A percentile compares a stretch with the other conserved stretches of the same genome.
Evolutionary conservation across 2,113 vertebrate genomes (phyloP).

Genomic region (Neopipo cinnamomea): DNA sequence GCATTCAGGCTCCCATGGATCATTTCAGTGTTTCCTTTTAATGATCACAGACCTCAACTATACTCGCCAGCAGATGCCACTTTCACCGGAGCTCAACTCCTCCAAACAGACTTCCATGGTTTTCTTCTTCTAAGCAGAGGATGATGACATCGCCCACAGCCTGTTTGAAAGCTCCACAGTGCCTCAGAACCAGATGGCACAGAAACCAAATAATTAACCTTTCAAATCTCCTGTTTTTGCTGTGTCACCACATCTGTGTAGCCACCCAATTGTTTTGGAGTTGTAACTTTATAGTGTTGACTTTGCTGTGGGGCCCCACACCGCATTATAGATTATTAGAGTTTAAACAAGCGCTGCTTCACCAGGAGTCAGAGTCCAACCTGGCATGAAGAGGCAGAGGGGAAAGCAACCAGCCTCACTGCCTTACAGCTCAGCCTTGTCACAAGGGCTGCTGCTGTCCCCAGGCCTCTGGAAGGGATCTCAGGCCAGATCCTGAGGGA

Average conservation of each 20-base stretch:
- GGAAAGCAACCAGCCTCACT: background rate
- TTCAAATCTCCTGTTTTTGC: background rate
- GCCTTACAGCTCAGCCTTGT: background rate
- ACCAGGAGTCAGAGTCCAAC: background rate
- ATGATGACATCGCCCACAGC: background rate
- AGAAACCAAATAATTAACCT: background rate
- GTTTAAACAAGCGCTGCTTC: background rate
- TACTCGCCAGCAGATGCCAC: background rate
- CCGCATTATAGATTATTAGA: background rate
- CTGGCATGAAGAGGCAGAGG: accelerated
- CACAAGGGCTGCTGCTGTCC: background rate
- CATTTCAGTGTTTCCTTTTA: background rate
- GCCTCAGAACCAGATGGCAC: background rate
- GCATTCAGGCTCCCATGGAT: background rate
- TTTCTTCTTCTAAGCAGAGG: background rate
- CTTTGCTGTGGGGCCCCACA: background rate
- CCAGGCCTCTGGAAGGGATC: background rate
- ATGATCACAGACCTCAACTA: background rate
- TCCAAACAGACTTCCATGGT: background rate
- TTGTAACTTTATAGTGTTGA: background rate
- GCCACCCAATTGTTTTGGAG: background rate
- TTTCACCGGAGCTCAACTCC: background rate
- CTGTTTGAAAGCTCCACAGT: background rate
- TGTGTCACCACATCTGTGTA: background rate
- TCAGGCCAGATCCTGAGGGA: background rate